A percentile compares a stretch with the other conserved stretches of the same genome.
phyloP scores from a whole-genome alignment of 2,888 invertebrate genomes.

The Eupithecia dodoneata region DNA sequence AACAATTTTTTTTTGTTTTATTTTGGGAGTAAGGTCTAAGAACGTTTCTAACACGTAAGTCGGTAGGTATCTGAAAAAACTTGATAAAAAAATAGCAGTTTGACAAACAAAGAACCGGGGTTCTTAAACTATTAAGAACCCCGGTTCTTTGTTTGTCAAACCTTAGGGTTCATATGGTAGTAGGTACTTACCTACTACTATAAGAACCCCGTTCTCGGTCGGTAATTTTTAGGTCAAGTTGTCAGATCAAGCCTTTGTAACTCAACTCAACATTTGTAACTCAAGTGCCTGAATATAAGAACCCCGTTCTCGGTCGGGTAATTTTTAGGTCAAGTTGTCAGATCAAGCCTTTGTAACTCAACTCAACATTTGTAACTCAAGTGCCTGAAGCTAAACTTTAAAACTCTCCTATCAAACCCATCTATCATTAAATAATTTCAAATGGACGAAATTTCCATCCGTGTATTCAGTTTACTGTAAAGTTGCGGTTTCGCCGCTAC shows the following conservation, averaged over 20 bases:
- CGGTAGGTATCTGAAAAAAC: too few species aligned
- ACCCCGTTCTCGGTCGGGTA: neutral
- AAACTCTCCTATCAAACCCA: neutral
- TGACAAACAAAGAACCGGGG: neutral
- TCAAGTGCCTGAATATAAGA: neutral
- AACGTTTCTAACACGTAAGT: too few species aligned
- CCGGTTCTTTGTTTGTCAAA: too few species aligned
- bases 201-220: neutral
- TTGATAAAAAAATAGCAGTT: neutral
- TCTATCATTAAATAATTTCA: neutral
- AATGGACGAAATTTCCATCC: neutral
- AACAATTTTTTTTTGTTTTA: neutral
- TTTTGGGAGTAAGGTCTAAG: too few species aligned
- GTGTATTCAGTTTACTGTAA: slow-evolving; percentile 28
- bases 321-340: neutral
- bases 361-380: too few species aligned
- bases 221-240: neutral
- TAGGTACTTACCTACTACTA: neutral
- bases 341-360: too few species aligned
- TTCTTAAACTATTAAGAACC: too few species aligned
- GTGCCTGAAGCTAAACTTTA: too few species aligned
- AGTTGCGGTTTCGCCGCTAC: slow-evolving; percentile 37
- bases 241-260: too few species aligned
- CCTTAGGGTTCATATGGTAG: too few species aligned
- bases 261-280: too few species aligned